Evolutionary conservation across 2,113 vertebrate genomes (phyloP).

Genomic region (Ptilorrhoa leucosticta): DNA sequence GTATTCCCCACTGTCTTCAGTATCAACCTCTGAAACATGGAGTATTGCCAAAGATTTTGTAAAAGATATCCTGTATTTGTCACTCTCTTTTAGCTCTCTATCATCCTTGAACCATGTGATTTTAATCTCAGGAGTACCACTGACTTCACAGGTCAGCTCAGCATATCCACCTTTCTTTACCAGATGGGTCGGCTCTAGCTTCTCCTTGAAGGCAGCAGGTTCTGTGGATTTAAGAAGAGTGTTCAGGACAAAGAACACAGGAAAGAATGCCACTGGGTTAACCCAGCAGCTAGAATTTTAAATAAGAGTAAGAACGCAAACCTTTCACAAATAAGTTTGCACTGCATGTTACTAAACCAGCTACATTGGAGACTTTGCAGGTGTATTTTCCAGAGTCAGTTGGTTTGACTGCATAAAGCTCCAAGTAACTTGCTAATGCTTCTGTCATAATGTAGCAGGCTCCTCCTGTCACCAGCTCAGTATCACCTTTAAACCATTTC

Average conservation of each 20-base stretch:
- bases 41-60: slow-evolving; percentile 78
- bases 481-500: slow-evolving; percentile 90
- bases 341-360: slow-evolving; percentile 86
- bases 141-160: slow-evolving; percentile 85
- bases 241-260: slow-evolving; percentile 35
- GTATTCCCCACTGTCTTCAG: slow-evolving; percentile 90
- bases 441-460: slow-evolving; percentile 92
- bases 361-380: slow-evolving; percentile 90
- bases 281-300: slow-evolving; percentile 1
- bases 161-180: slow-evolving; percentile 79
- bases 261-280: not conserved
- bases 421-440: slow-evolving; percentile 84
- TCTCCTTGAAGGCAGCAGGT: slow-evolving; percentile 87
- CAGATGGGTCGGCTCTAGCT: slow-evolving; percentile 83
- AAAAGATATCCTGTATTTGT: slow-evolving; percentile 78
- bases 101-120: slow-evolving; percentile 92
- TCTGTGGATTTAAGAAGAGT: slow-evolving; percentile 81
- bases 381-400: slow-evolving; percentile 86
- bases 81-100: slow-evolving; percentile 80
- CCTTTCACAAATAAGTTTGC: slow-evolving; percentile 95
- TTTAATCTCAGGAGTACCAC: slow-evolving; percentile 88
- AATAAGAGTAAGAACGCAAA: slow-evolving; percentile 67
- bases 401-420: slow-evolving; percentile 88
- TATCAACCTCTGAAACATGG: slow-evolving; percentile 68
- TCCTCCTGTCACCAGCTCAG: slow-evolving; percentile 86